A percentile compares a stretch with the other conserved stretches of the same genome.
phyloP scores from a whole-genome alignment of 1,140 invertebrate species.

The Papilio glaucus region DNA sequence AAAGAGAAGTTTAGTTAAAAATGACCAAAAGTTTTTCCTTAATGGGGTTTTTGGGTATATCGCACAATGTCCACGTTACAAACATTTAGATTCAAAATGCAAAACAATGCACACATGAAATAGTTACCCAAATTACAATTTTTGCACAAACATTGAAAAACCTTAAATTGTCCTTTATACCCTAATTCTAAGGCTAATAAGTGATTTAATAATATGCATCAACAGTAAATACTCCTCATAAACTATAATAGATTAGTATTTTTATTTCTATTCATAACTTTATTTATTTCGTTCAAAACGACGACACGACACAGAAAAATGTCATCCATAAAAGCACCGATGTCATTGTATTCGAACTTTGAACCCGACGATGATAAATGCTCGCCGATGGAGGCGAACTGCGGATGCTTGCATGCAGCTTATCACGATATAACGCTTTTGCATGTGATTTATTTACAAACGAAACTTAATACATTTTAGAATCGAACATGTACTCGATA shows the following conservation, averaged over 20 bases:
- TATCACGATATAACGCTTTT: conserved; percentile 58
- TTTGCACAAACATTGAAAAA: too few relatives aligned
- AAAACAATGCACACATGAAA: too few relatives aligned
- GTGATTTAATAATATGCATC: too few relatives aligned
- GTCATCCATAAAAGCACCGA: conserved; percentile 53
- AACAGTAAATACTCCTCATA: neutral
- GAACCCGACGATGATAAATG: conserved; percentile 71
- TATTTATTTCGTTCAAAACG: conserved; percentile 28
- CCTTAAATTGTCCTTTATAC: too few relatives aligned
- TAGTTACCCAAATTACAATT: too few relatives aligned
- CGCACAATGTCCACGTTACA: too few relatives aligned
- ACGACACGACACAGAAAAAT: conserved; percentile 45
- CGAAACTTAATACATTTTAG: conserved; percentile 37
- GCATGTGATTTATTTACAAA: conserved; percentile 47
- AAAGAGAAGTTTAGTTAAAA: too few relatives aligned
- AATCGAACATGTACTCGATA: conserved; percentile 11
- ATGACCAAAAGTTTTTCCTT: too few relatives aligned
- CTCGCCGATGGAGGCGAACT: conserved; percentile 48
- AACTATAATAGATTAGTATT: neutral
- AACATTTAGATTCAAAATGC: too few relatives aligned
- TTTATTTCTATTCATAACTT: neutral
- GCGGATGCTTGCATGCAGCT: conserved; percentile 63
- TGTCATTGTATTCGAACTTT: conserved; percentile 70
- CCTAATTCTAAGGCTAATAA: too few relatives aligned
- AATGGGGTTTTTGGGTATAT: too few relatives aligned